Evolutionary conservation across 2,113 vertebrate genomes (phyloP), one percentile per base, ranked within the genome.

Genomic region (Python bivittatus): DNA sequence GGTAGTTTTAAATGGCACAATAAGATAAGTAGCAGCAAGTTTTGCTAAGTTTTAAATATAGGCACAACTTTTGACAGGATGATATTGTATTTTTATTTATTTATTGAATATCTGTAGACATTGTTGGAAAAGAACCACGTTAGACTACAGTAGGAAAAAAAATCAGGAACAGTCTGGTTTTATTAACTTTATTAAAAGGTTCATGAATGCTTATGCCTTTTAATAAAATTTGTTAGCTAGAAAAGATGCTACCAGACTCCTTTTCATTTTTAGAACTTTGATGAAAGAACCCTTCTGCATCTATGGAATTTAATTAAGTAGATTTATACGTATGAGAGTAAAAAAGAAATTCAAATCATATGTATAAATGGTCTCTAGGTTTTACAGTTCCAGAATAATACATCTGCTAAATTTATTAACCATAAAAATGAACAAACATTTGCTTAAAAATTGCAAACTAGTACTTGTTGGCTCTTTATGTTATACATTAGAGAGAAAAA

Each of bases 391-490:
- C n/a, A 7, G 6, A 20, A 72, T n/a, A 72, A 72, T 72, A 20
- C 38, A 61, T 58, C 68, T 95, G 93, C 44, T 92, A 60, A 92
- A 92, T 15, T 84, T 83, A 58, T 86, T 94, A 95, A 95, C 94
- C 94, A 93, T 22, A 84, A 52, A 90, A 94, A 91, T 95, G 94
- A 95, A 94, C 93, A 94, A 95, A 91, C 56, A 91, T 72, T 95
- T 96, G 93, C 86, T 96, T 52, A 83, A 90, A 94, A 17, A 57
- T 90, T 7, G 33, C 85, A 93, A 0, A 6, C 0, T 4, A 44
- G 8, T 52, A 4, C 54, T 8, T 93, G 94, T 94, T 95, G 92
- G 93, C 87, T 95, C 94, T 91, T 68, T 94, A 95, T 72, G 96
- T 96, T 92, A 96, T 52, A 72, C 92, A 84, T 38, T n/a, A 6